These are phyloP conservation scores for Baccha elongata DNA, from an alignment of 2,888 invertebrate genomes.

Conservation along the genomic window DNA sequence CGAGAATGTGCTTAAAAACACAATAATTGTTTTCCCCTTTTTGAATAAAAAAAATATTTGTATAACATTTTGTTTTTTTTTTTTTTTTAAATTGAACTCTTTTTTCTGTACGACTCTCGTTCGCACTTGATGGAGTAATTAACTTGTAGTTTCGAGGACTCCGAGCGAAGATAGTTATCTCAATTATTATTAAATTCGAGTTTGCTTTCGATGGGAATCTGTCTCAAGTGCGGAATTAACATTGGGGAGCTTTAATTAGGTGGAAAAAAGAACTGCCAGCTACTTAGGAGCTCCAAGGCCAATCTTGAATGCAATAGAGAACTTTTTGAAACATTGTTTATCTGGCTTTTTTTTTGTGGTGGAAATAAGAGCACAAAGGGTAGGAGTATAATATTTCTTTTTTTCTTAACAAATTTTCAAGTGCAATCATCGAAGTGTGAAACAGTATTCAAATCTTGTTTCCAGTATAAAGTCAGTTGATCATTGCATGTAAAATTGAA, in stretches of 20 bases:
- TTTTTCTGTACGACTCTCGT: not conserved
- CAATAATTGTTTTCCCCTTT: not conserved
- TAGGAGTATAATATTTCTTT: not conserved
- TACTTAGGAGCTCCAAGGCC: constrained; percentile 24
- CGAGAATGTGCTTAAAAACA: not conserved
- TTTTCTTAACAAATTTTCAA: constrained; percentile 32
- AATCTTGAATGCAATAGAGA: not conserved
- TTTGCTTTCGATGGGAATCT: constrained; percentile 59
- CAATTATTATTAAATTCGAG: constrained; percentile 45
- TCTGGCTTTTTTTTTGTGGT: constrained; percentile 2
- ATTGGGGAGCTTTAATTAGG: constrained; percentile 66
- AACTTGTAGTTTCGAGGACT: constrained; percentile 55
- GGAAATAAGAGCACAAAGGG: constrained; percentile 1
- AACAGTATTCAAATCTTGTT: constrained; percentile 25
- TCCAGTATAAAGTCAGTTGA: constrained; percentile 14
- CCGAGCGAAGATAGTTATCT: constrained; percentile 48
- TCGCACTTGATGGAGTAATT: constrained; percentile 21
- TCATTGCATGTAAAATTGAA: constrained; percentile 17
- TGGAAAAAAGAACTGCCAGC: constrained; percentile 48
- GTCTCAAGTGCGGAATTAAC: constrained; percentile 63
- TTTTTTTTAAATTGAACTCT: not conserved
- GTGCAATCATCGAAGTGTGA: constrained; percentile 44
- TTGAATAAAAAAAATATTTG: not conserved
- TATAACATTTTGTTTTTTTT: not conserved
- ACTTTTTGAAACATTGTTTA: constrained; percentile 4